These are phyloP conservation scores for Pemphredon lugubris DNA, from an alignment of 2,888 invertebrate species.

Conservation along the genomic window DNA sequence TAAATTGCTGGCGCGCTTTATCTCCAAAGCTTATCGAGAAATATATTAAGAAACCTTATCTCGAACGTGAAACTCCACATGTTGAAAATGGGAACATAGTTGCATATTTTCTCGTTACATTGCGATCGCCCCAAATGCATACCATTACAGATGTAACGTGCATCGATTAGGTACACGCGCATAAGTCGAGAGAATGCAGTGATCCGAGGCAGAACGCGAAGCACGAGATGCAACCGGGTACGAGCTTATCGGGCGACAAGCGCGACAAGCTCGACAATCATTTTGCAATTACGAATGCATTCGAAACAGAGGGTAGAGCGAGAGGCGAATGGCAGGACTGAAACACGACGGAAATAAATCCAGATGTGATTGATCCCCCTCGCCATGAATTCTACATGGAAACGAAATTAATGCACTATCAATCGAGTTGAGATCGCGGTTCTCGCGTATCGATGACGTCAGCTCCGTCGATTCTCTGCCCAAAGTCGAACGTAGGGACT, in stretches of 20 bases:
- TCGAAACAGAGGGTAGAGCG: conserved; percentile 50
- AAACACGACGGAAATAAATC: conserved; percentile 60
- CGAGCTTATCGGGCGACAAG: conserved; percentile 45
- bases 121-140: too few species aligned
- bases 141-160: too few species aligned
- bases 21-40: too few species aligned
- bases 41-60: too few species aligned
- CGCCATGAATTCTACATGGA: conserved; percentile 36
- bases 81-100: too few species aligned
- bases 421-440: conserved; percentile 43
- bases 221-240: conserved; percentile 16
- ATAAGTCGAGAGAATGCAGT: conserved; percentile 34
- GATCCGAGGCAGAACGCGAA: conserved; percentile 39
- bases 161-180: conserved; percentile 37
- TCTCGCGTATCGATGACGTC: conserved; percentile 21
- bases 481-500: background rate
- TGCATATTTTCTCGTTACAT: too few species aligned
- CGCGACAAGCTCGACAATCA: conserved; percentile 52
- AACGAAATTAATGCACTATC: conserved; percentile 65
- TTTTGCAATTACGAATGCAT: conserved; percentile 58
- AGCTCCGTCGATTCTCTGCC: conserved; percentile 6
- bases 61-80: conserved; percentile 29
- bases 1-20: too few species aligned
- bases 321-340: background rate
- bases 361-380: conserved; percentile 55